Percentiles rank a stretch among this genome's conserved stretches.
phyloP scores from a whole-genome alignment of 2,113 vertebrate genomes.

The Corythoichthys haematopterus region DNA sequence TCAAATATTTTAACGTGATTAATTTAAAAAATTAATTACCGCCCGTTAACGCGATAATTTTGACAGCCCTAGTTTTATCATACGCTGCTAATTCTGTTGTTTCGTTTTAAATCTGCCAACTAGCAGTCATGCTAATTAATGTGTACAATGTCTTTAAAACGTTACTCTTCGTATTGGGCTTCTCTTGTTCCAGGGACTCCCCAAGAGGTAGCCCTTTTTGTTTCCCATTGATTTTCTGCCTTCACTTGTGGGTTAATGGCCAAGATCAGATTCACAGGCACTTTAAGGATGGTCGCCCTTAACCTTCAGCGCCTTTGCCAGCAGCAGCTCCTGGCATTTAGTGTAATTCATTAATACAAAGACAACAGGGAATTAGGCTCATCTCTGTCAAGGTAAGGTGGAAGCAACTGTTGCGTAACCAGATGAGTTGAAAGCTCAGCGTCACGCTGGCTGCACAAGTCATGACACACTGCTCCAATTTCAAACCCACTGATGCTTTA shows the following conservation, averaged over 20 bases:
- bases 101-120: not conserved
- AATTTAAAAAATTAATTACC: too few species aligned
- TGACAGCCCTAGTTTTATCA: too few species aligned
- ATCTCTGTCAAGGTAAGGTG: constrained; percentile 26
- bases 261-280: constrained; percentile 71
- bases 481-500: not conserved
- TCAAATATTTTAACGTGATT: too few species aligned
- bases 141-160: not conserved
- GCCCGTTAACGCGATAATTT: too few species aligned
- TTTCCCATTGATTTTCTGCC: constrained; percentile 59
- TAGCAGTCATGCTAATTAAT: not conserved
- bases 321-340: constrained; percentile 71
- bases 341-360: constrained; percentile 65
- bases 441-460: not conserved
- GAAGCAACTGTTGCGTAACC: constrained; percentile 22
- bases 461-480: not conserved
- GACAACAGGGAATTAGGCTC: constrained; percentile 37
- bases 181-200: constrained; percentile 17
- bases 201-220: constrained; percentile 19
- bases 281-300: constrained; percentile 64
- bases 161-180: not conserved
- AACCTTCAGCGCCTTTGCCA: constrained; percentile 53
- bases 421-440: not conserved
- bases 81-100: too few species aligned
- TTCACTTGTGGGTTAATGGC: constrained; percentile 69